These are phyloP conservation scores for Meghimatium bilineatum DNA, from an alignment of 2,888 invertebrate genomes.

Conservation along the genomic window DNA sequence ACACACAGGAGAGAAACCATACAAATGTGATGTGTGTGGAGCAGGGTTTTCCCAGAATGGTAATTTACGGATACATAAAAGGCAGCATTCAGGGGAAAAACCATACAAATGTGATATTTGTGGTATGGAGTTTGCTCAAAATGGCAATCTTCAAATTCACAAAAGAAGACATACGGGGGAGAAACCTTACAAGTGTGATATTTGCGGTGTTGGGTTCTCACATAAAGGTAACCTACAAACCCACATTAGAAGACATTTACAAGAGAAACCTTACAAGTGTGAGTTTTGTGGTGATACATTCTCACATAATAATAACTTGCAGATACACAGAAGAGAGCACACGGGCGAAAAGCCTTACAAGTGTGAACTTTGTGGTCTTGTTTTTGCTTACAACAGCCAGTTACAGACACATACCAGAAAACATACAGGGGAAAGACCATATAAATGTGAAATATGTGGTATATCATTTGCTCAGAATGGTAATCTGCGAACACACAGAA, in stretches of 20 bases:
- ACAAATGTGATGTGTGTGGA: conserved; percentile 47
- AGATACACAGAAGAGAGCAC: conserved; percentile 46
- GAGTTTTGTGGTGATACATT: neutral
- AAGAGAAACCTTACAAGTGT: conserved; percentile 22
- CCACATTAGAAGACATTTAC: neutral
- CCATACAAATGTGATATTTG: conserved; percentile 41
- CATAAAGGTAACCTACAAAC: conserved; percentile 37
- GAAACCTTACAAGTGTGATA: conserved; percentile 22
- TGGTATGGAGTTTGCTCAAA: conserved; percentile 35
- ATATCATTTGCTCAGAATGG: conserved; percentile 7
- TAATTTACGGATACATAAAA: conserved; percentile 43
- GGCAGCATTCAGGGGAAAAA: conserved; percentile 46
- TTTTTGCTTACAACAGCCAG: conserved; percentile 18
- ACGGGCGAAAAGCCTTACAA: conserved; percentile 45
- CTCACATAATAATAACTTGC: conserved; percentile 18
- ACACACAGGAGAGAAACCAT: conserved; percentile 32
- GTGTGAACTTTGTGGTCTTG: conserved; percentile 22
- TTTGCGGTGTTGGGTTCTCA: conserved; percentile 16
- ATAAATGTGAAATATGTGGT: conserved; percentile 19
- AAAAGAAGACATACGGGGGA: conserved; percentile 14
- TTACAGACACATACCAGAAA: conserved; percentile 20
- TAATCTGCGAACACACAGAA: conserved; percentile 18
- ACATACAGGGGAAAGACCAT: conserved; percentile 19
- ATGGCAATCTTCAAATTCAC: conserved; percentile 37
- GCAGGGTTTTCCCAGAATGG: conserved; percentile 38